Conservation (phyloP, 2,113 vertebrate species). For the Gallinago paraguaiae region DNA sequence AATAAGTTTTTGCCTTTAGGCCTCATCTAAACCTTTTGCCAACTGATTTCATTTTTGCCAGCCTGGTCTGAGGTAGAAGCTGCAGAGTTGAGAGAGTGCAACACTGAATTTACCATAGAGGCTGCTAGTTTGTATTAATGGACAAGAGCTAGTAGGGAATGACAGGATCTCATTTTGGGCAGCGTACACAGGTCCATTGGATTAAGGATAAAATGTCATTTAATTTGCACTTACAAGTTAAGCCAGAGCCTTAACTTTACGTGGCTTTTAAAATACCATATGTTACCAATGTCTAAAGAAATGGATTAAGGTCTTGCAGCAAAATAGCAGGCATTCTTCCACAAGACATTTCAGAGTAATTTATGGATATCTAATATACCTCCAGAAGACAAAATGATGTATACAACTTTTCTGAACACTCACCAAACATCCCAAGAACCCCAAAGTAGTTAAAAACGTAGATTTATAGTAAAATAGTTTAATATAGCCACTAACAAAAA, state of each 20-base stretch:
- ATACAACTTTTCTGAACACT: background rate
- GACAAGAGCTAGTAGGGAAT: background rate
- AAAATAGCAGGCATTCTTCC: background rate
- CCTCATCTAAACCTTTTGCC: background rate
- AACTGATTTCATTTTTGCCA: background rate
- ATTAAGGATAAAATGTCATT: background rate
- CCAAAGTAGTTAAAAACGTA: background rate
- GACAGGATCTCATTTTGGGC: background rate
- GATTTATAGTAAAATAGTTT: conserved; percentile 1
- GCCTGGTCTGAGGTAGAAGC: background rate
- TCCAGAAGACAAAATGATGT: background rate
- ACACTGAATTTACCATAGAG: background rate
- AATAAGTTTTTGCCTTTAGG: background rate
- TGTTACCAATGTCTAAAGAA: background rate
- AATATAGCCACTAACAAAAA: conserved; percentile 2
- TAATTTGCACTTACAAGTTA: background rate
- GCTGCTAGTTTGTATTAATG: background rate
- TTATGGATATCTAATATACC: background rate
- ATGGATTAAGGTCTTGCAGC: background rate
- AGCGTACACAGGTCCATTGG: background rate
- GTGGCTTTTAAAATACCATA: background rate
- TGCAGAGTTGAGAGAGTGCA: background rate
- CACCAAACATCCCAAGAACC: background rate
- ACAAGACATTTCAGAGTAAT: background rate
- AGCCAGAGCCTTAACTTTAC: background rate